These are phyloP conservation scores for Tortrix viridana DNA, from an alignment of 2,888 invertebrate genomes.

Conservation along the genomic window DNA sequence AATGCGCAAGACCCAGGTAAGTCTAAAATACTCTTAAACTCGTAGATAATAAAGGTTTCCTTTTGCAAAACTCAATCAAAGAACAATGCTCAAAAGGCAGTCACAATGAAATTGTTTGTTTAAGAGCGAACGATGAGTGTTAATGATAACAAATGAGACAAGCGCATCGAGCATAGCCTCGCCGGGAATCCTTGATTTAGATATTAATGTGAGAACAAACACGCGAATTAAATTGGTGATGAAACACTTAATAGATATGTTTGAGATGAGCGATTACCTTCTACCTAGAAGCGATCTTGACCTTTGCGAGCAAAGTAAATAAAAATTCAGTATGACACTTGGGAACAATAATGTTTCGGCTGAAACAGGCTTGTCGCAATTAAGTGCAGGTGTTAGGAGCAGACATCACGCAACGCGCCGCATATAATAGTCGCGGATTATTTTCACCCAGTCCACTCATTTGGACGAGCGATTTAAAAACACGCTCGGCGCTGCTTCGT, in stretches of 20 bases:
- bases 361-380: constrained; percentile 62
- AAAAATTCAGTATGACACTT: constrained; percentile 56
- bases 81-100: constrained; percentile 60
- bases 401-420: constrained; percentile 68
- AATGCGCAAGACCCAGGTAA: constrained; percentile 86
- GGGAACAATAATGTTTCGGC: constrained; percentile 53
- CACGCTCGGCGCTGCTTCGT: constrained; percentile 60
- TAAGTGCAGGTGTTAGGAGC: constrained; percentile 65
- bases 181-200: constrained; percentile 55
- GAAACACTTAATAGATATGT: constrained; percentile 45
- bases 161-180: constrained; percentile 50
- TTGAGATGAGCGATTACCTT: constrained; percentile 52
- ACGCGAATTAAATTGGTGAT: constrained; percentile 51
- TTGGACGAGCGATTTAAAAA: constrained; percentile 64
- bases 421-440: constrained; percentile 55
- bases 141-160: constrained; percentile 69
- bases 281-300: constrained; percentile 58
- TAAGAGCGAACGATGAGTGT: constrained; percentile 64
- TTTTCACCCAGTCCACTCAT: constrained; percentile 71
- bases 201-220: constrained; percentile 46
- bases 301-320: constrained; percentile 64
- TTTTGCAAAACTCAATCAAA: constrained; percentile 53
- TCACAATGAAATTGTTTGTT: constrained; percentile 72
- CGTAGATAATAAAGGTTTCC: constrained; percentile 29
- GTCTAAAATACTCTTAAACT: constrained; percentile 42